Evolutionary conservation across 2,888 invertebrate genomes (phyloP), one percentile per base, ranked within the genome.

Genomic region (Ichneumon xanthorius): DNA sequence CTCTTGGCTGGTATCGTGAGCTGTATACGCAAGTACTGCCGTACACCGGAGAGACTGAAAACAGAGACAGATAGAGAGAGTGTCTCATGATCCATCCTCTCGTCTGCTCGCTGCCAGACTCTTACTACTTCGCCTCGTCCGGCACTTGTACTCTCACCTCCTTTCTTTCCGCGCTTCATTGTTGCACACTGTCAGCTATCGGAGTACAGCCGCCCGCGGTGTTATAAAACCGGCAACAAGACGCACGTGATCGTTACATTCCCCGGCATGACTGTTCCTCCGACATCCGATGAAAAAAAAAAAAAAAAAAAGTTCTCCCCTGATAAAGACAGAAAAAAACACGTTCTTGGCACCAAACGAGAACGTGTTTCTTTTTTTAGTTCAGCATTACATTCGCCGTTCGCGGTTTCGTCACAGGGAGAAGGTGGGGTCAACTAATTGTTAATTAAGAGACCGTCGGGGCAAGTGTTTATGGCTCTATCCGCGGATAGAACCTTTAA

Each of bases 141-240:
- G 37, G 33, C 63, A 16, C 14, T 33, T 68, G 63, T 75, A 80
- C 86, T 86, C 86, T 86, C 86, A 86, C 83, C 80, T 83, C 83
- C 83, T 86, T 86, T 86, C 86, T 80, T 86, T 83, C 79, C 82
- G 61, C 82, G 76, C 71, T 67, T 76, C 73, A 86, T 84, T 84
- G 86, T 86, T 83, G 68, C 83, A 33, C 63, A 67, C 58, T 61
- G 63, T 76, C 50, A 4, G 11, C 65, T 16, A 11, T 68, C 16
- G 37, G 45, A 67, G 55, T n/a, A 37, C 58, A 63, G 30, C 63
- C 16, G 63, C n/a, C 16, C 63, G 63, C 7, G 30, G 1, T 16
- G 16, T 63, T 48, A 75, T 33, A 75, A 63, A 40, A 80, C 76
- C 84, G 63, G 72, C 71, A 61, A 76, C 30, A 71, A 71, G 50